Conservation (phyloP, 2,113 vertebrate species). For the Strix uralensis region DNA sequence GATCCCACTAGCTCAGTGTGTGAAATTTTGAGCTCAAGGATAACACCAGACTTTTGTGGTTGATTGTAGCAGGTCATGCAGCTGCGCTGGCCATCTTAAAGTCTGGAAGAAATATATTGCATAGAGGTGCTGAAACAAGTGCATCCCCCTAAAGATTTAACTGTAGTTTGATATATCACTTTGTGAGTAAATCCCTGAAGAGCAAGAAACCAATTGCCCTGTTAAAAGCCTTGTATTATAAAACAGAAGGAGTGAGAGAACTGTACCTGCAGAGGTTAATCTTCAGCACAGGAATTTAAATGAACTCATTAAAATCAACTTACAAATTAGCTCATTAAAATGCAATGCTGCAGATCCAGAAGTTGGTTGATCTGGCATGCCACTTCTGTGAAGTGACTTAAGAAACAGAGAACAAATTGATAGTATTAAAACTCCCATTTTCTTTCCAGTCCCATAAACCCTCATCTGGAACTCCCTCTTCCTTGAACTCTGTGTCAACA, state of each 20-base stretch:
- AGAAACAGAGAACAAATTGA: background rate
- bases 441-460: background rate
- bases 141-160: background rate
- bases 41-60: background rate
- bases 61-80: background rate
- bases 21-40: background rate
- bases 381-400: conserved; percentile 6
- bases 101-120: background rate
- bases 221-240: conserved; percentile 40
- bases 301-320: conserved; percentile 61
- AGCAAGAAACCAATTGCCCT: background rate
- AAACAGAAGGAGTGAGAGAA: conserved; percentile 2
- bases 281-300: conserved; percentile 65
- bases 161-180: background rate
- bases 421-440: background rate
- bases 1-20: rapidly evolving
- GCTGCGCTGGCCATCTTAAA: background rate
- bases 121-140: background rate
- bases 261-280: conserved; percentile 64
- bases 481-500: background rate
- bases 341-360: background rate
- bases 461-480: background rate
- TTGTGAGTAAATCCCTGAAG: conserved; percentile 26
- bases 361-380: conserved; percentile 15
- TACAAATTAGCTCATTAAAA: conserved; percentile 62